A percentile compares a stretch with the other conserved stretches of the same genome.
Conservation (phyloP, 2,797 vertebrate genomes). For the Lepilemur ruficaudatus region DNA sequence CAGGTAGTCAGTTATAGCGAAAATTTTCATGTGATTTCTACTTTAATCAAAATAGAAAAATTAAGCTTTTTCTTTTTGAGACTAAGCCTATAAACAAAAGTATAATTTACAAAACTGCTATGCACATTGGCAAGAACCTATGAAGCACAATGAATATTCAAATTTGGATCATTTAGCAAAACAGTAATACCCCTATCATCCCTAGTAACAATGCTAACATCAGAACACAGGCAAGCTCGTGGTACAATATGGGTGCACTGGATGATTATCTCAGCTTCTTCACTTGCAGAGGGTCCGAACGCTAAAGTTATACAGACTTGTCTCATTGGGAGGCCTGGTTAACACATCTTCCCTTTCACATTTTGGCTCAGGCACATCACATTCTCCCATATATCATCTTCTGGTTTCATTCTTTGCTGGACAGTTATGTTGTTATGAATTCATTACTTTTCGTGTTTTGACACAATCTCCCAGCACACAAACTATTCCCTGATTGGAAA, state of each 20-base stretch:
- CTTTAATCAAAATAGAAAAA: constrained; percentile 31
- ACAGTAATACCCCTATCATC: neutral
- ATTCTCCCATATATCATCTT: neutral
- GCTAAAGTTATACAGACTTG: neutral
- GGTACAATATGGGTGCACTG: fast-evolving
- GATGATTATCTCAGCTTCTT: neutral
- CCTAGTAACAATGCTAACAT: neutral
- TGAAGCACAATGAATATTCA: neutral
- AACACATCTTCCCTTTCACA: neutral
- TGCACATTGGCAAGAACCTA: neutral
- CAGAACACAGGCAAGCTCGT: neutral
- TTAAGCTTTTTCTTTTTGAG: neutral
- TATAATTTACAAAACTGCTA: neutral
- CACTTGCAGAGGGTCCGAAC: neutral
- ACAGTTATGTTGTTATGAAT: constrained; percentile 19
- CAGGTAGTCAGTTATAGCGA: neutral
- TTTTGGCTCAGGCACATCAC: neutral
- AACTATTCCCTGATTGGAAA: constrained; percentile 43
- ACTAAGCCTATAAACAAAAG: neutral
- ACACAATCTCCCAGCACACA: constrained; percentile 1
- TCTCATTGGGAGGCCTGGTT: neutral
- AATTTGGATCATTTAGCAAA: constrained; percentile 17
- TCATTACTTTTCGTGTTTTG: constrained; percentile 21
- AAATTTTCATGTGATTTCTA: neutral
- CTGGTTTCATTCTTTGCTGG: constrained; percentile 29